Percentiles rank a stretch among this genome's conserved stretches.
These are phyloP conservation scores for Macrosiphum euphorbiae DNA, from an alignment of 2,888 invertebrate genomes.

Conservation along the genomic window DNA sequence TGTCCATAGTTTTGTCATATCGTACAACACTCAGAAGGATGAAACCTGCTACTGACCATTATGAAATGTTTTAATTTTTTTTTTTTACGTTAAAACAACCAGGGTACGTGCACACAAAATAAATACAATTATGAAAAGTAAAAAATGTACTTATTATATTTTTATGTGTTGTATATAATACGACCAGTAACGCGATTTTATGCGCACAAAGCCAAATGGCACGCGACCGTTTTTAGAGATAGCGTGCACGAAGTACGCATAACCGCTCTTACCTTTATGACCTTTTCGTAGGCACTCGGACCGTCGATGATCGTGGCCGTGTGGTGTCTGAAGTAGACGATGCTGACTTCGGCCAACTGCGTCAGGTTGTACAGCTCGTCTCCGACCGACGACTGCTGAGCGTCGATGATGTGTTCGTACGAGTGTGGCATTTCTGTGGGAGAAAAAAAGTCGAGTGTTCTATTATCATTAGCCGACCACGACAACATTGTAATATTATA, in stretches of 20 bases:
- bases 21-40: neutral
- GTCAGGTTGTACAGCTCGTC: constrained; percentile 83
- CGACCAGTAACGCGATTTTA: neutral
- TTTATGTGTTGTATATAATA: neutral
- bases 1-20: too few species aligned
- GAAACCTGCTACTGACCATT: neutral
- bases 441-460: neutral
- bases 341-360: constrained; percentile 80
- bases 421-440: constrained; percentile 48
- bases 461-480: neutral
- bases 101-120: neutral
- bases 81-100: neutral
- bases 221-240: neutral
- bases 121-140: neutral
- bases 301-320: constrained; percentile 16
- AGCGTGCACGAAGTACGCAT: neutral
- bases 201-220: neutral
- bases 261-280: constrained; percentile 14
- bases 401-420: neutral
- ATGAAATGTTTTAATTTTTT: neutral
- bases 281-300: constrained; percentile 20
- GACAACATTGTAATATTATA: neutral
- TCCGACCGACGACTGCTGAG: constrained; percentile 39
- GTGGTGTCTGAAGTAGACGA: constrained; percentile 71
- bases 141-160: neutral